Evolutionary conservation across 2,888 invertebrate species (phyloP), one percentile per base, ranked within the genome.

Genomic region (Leptopilina syphax): DNA sequence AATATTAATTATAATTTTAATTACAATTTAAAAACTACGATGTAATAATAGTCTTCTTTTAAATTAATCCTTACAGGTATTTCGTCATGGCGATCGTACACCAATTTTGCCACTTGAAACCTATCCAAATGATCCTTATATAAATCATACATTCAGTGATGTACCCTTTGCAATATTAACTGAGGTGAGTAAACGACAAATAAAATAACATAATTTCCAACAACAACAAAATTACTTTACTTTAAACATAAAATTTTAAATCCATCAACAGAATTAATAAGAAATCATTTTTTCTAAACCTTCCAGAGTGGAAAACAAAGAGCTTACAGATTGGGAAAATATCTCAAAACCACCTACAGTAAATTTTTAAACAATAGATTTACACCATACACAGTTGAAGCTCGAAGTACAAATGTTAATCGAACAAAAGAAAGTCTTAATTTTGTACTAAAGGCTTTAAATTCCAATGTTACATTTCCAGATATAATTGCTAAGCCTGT

Each of bases 341-440:
- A 93, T 85, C 87, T 94, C 3, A 93, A 94, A 34, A 83, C 90
- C 18, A 89, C 89, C 1, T 94, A 94, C 85, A 89, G 92, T 9
- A 88, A 92, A 1, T 92, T 94, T 63, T 88, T 94, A 47, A 93
- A 93, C 0, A 88, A 88, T 0, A 78, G 92, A 18, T 94, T 94
- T 84, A 85, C 92, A 0, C 91, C 92, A 0, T 82, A 86, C 1
- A 76, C 84, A 0, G 84, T 89, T 12, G 86, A 70, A 92, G 94
- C 94, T 10, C 92, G 94, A 68, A 95, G 95, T 57, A 96, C 96
- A 0, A 94, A 95, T 87, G 95, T 93, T 87, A 95, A 95, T 76
- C 93, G 97, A 68, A 96, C 96, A 0, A 94, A 96, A 90, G 95
- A 95, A 94, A 95, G 95, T 6, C 95, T 95, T 0, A 92, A 95